A percentile compares a stretch with the other conserved stretches of the same genome.
phyloP scores from a whole-genome alignment of 2,888 invertebrate species.

The Mongoloraphidia duomilia region DNA sequence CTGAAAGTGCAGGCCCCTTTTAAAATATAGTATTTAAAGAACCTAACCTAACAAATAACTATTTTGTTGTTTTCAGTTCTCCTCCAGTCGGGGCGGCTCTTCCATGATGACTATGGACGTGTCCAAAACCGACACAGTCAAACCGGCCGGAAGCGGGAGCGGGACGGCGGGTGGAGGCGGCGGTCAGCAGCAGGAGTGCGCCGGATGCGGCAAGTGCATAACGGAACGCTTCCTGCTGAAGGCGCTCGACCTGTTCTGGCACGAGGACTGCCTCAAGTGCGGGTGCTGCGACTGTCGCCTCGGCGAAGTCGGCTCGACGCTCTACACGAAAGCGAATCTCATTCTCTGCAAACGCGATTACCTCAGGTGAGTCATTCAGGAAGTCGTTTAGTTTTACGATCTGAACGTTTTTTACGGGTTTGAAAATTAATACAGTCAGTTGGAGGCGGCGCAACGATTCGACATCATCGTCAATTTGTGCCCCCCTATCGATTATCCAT shows the following conservation, averaged over 20 bases:
- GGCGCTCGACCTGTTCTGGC: constrained; percentile 90
- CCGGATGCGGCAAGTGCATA: constrained; percentile 88
- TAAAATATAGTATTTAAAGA: not conserved
- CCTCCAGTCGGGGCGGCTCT: constrained; percentile 25
- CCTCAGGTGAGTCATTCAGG: constrained; percentile 48
- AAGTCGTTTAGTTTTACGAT: not conserved
- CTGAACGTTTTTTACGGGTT: not conserved
- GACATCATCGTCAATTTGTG: too few relatives aligned
- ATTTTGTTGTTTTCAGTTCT: constrained; percentile 15
- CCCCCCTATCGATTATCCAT: too few relatives aligned
- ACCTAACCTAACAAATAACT: not conserved
- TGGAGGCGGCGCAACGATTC: too few relatives aligned
- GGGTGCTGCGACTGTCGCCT: constrained; percentile 94
- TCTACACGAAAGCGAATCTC: constrained; percentile 89
- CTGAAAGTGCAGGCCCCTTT: too few relatives aligned
- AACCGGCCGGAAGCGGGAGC: constrained; percentile 24
- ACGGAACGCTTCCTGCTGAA: constrained; percentile 82
- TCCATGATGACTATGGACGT: constrained; percentile 79
- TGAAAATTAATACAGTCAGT: not conserved
- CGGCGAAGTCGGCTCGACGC: constrained; percentile 89
- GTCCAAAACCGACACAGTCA: constrained; percentile 53
- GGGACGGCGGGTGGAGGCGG: constrained; percentile 27
- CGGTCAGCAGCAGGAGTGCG: constrained; percentile 60
- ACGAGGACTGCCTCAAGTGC: constrained; percentile 95
- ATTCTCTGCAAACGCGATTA: constrained; percentile 94